Evolutionary conservation across 1,140 invertebrate species (phyloP), one percentile per base, ranked within the genome.

Genomic region (Plectus sambesii): DNA sequence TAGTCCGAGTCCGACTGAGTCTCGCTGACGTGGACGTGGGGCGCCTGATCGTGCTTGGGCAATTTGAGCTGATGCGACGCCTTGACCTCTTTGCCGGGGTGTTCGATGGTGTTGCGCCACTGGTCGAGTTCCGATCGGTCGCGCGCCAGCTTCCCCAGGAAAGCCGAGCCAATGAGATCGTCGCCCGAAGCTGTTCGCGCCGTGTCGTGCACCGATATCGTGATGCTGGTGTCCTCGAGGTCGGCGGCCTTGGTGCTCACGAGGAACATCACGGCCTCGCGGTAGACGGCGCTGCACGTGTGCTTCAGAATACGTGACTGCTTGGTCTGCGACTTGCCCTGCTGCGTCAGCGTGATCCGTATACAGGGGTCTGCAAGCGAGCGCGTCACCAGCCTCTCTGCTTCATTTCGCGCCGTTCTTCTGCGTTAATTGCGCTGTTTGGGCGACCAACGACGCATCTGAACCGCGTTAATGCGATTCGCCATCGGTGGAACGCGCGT

Each of bases 261-360:
- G 19, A 67, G 33, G 42, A 67, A 67, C 61, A 69, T 67, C n/a
- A 67, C 61, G 8, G 66, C 63, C 47, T 67, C 64, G 35, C 68
- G 59, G 51, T 58, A 66, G 12, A 65, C 62, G 1, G 61, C 61
- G 1, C 37, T 30, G 15, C 36, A 51, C 23, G 59, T 62, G 20
- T 23, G 38, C 43, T 62, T 62, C 9, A 62, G 49, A 19, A 66
- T 53, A 25, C 25, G 36, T 47, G n/a, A 46, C 30, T n/a, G 36
- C 19, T 46, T 12, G 24, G 44, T 24, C 20, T 2, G 33, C 33
- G 17, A 12, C 19, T 51, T 58, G 5, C 20, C 44, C 15, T 54
- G 52, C 39, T 66, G 62, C 23, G 35, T 35, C 53, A 66, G 35
- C 8, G 60, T 65, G 40, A 63, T 65, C 24, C 61, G 58, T 17